Base-by-base conservation (phyloP, 2,797 vertebrate genomes). In the Syngnathus rostellatus region DNA sequence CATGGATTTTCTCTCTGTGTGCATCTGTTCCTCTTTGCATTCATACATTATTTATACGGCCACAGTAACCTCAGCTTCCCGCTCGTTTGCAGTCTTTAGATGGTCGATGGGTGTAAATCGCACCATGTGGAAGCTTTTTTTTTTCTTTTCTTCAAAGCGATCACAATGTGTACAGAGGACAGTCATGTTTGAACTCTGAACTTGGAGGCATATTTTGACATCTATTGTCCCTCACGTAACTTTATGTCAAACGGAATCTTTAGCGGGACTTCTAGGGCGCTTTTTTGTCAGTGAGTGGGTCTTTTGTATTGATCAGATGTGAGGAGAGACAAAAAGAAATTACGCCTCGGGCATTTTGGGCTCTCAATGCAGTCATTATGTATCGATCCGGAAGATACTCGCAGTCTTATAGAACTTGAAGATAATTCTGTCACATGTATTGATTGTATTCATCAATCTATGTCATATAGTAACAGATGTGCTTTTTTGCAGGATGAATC, bases 361-460 rank as follows among this genome's bases (percentile, higher is more conserved):
- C 55, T 37, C 39, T 83, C 75, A 77, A 71, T 83, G 69, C 61
- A 57, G n/a, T 10, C 69, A 74, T 80, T 82, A 81, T 81, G 51
- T 6, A 48, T 19, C 46, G 51, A 82, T 68, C 66, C 70, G 51
- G 61, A 50, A 65, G 23, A 2, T 68, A 66, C 14, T 21, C 14
- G 54, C 40, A 59, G 23, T 38, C 6, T 3, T 7, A 39, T 19
- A 5, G 16, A 59, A 39, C 0, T 10, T 8, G 16, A 60, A 19
- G 17, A 39, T 39, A 4, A 21, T n/a, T 50, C 48, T 50, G 19
- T n/a, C 48, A 50, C 19, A 21, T n/a, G 7, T n/a, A 50, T n/a
- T 48, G 12, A 46, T 46, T 17, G 14, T 17, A 31, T 31, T 31
- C 31, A 31, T 31, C 31, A 31, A 31, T 31, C 31, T 31, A 31